Conservation (phyloP, 2,113 vertebrate species). For the Corynorhinus townsendii region DNA sequence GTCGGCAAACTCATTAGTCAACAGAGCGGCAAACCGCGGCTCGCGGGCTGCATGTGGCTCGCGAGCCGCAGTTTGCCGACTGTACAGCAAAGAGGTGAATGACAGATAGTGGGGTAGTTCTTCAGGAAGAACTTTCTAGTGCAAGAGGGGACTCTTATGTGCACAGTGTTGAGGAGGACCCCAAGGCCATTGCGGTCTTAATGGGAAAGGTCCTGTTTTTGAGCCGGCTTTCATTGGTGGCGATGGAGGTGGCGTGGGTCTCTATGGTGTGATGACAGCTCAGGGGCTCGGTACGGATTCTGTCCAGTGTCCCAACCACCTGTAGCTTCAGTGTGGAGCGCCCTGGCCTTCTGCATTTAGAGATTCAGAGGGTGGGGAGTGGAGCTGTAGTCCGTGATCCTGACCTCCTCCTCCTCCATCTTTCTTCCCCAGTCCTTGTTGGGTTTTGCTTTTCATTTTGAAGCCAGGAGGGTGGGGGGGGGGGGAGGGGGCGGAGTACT, state of each 20-base stretch:
- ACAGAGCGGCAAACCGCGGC: too few species aligned
- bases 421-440: neutral
- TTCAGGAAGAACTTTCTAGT: neutral
- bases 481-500: too few species aligned
- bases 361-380: neutral
- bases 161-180: neutral
- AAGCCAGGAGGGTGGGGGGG: too few species aligned
- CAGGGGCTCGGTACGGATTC: neutral
- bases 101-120: neutral
- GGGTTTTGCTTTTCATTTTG: neutral
- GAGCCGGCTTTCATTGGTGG: neutral
- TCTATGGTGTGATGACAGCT: neutral
- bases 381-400: neutral
- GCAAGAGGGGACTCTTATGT: neutral
- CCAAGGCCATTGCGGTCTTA: neutral
- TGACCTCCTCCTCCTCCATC: fast-evolving
- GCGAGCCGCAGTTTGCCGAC: too few species aligned
- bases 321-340: neutral
- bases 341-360: neutral
- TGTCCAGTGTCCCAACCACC: neutral
- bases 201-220: neutral
- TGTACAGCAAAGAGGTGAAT: neutral
- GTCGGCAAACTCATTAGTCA: too few species aligned
- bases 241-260: neutral
- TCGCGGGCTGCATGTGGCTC: too few species aligned